Percentiles rank a stretch among this genome's conserved stretches.
phyloP scores from a whole-genome alignment of 2,888 invertebrate genomes.

The Merodon equestris region DNA sequence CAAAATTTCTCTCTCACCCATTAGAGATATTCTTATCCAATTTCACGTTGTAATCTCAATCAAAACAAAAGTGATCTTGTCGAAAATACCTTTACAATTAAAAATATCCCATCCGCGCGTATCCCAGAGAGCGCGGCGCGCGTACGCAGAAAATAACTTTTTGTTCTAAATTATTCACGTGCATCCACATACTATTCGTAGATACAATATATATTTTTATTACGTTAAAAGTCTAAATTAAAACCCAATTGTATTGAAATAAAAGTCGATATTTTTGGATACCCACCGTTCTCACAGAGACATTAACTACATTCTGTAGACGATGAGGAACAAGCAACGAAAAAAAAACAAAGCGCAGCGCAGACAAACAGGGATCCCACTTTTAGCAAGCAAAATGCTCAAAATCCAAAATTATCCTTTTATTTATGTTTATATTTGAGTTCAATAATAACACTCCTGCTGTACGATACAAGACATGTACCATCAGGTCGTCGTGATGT shows the following conservation, averaged over 20 bases:
- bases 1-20: too few relatives aligned
- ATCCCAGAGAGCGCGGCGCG: conserved; percentile 25
- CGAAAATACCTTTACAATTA: conserved; percentile 66
- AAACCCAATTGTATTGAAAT: conserved; percentile 68
- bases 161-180: conserved; percentile 63
- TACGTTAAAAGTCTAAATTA: conserved; percentile 65
- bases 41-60: conserved; percentile 26
- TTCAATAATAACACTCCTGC: conserved; percentile 62
- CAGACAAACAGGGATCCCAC: conserved; percentile 65
- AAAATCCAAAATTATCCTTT: conserved; percentile 69
- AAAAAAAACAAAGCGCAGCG: conserved; percentile 38
- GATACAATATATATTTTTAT: conserved; percentile 58
- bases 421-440: conserved; percentile 64
- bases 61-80: conserved; percentile 61
- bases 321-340: conserved; percentile 31
- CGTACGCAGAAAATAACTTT: conserved; percentile 68
- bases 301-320: conserved; percentile 17
- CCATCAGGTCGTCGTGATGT: conserved; percentile 5
- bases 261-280: conserved; percentile 68
- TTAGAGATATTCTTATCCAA: too few relatives aligned
- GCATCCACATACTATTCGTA: conserved; percentile 24
- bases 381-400: conserved; percentile 61
- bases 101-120: conserved; percentile 57
- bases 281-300: conserved; percentile 19
- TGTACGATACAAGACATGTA: conserved; percentile 41